Conservation (phyloP, 2,113 vertebrate genomes). For the Aleadryas rufinucha region DNA sequence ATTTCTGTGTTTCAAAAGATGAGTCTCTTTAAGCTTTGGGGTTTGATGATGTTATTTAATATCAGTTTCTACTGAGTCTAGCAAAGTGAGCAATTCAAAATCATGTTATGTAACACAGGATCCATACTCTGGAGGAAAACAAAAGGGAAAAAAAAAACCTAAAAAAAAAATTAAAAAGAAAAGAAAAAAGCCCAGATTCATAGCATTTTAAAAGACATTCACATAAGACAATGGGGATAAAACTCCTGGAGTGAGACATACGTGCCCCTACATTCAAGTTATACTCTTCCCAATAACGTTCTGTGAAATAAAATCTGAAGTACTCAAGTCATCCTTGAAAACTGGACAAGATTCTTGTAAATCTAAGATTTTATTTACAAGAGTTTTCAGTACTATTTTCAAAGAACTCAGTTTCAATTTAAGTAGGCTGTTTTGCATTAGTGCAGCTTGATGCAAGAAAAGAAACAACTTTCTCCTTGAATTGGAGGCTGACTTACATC, state of each 20-base stretch:
- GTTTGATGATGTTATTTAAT: neutral
- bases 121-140: neutral
- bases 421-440: neutral
- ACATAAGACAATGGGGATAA: neutral
- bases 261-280: neutral
- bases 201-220: neutral
- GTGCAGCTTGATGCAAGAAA: neutral
- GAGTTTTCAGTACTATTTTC: neutral
- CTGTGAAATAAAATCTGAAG: neutral
- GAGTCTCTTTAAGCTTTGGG: fast-evolving
- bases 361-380: neutral
- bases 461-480: neutral
- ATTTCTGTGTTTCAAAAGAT: neutral
- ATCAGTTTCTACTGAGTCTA: neutral
- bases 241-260: neutral
- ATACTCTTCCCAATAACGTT: neutral
- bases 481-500: neutral
- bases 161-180: neutral
- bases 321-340: neutral
- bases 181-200: neutral
- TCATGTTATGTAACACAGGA: neutral
- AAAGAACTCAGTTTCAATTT: neutral
- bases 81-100: neutral
- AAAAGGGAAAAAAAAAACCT: fast-evolving
- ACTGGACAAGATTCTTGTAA: neutral